Evolutionary conservation across 2,797 vertebrate genomes (phyloP), one percentile per base, ranked within the genome.

Genomic region (Protosalanx chinensis): DNA sequence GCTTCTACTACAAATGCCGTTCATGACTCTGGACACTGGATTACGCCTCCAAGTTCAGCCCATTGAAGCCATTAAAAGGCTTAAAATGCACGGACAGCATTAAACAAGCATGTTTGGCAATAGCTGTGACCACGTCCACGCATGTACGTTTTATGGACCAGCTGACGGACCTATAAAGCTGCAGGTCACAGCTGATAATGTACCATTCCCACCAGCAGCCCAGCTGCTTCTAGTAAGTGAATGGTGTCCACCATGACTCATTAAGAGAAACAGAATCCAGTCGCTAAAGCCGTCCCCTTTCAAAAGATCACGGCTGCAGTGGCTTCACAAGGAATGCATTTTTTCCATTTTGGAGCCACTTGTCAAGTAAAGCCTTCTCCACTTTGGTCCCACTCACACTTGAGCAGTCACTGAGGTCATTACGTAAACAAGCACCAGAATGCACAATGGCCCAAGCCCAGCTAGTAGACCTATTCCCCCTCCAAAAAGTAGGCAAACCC

Each of bases 401-500:
- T 12, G 10, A 27, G 5, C 60, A 60, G 32, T 5, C 32, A 51
- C 67, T 69, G 20, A 29, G 5, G 8, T 78, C 78, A 82, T 80
- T 69, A 72, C 18, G n/a, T 64, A 84, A 86, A 80, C 53, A 77
- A 74, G 61, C 75, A 74, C 63, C 59, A 63, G 67, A 72, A 76
- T 53, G 74, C 5, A 20, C 15, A 56, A 16, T 32, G 69, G 67
- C 53, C 57, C 64, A 57, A 63, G 73, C 78, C 86, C 72, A 71
- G 82, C 79, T 83, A 61, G 64, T 30, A 67, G 71, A 84, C 71
- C 82, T 71, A 79, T 62, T n/a, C n/a, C n/a, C n/a, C 72, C 77
- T 78, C 73, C 10, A 8, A 41, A 41, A 85, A 56, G 72, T 73
- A 74, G 79, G 80, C 61, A 75, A 68, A 63, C 87, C 84, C 81